These are phyloP conservation scores for Melanerpes formicivorus DNA, from an alignment of 2,113 vertebrate species.

Conservation along the genomic window DNA sequence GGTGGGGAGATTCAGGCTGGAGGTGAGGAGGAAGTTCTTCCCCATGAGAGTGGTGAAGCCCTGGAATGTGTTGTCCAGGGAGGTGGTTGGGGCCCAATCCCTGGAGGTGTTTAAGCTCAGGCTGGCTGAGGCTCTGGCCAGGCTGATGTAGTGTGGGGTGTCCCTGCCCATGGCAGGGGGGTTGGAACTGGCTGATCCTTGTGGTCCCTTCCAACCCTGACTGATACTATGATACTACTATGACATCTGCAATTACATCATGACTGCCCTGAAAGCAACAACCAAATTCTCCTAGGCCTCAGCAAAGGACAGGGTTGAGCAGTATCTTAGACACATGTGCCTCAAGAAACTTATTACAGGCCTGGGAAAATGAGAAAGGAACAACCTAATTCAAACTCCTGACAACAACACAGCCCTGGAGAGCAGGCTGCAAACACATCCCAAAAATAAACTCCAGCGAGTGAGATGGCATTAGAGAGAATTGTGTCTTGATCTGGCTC, in stretches of 20 bases:
- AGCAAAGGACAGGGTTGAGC: neutral
- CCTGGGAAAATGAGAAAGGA: neutral
- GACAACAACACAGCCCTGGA: slow-evolving; percentile 1
- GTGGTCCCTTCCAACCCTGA: too few species aligned
- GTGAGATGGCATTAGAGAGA: neutral
- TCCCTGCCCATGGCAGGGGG: too few species aligned
- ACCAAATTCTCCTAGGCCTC: neutral
- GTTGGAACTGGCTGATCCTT: too few species aligned
- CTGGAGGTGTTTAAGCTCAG: too few species aligned
- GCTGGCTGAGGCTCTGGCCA: too few species aligned
- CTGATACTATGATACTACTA: too few species aligned
- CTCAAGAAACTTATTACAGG: neutral
- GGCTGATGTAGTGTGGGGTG: too few species aligned
- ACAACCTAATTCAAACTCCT: neutral
- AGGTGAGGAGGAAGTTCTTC: too few species aligned
- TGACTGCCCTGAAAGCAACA: neutral
- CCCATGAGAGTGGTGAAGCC: too few species aligned
- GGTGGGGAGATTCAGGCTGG: too few species aligned
- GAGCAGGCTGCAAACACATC: slow-evolving; percentile 18
- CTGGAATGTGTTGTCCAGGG: too few species aligned
- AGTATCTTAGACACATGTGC: neutral
- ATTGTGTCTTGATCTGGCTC: slow-evolving; percentile 7
- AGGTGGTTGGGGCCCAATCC: too few species aligned
- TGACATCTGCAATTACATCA: neutral
- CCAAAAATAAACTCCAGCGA: neutral